These are phyloP conservation scores for Coelinius sp. DNA, from an alignment of 2,888 invertebrate species.

Conservation along the genomic window DNA sequence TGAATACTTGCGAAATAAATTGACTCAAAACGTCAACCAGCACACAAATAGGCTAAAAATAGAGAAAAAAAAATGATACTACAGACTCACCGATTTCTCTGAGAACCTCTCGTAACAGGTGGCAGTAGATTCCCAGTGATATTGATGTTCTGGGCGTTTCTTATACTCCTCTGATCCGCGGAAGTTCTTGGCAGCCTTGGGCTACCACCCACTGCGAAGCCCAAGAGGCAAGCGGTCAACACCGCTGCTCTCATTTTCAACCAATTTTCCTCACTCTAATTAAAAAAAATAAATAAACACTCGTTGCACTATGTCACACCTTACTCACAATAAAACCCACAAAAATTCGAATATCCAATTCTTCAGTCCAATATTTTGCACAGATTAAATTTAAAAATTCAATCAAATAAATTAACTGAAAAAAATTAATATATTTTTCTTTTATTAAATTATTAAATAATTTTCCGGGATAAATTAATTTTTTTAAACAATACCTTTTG, in stretches of 20 bases:
- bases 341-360: background rate
- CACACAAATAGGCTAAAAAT: background rate
- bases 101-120: slow-evolving; percentile 55
- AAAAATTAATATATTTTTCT: too few relatives aligned
- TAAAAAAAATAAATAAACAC: slow-evolving; percentile 19
- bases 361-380: background rate
- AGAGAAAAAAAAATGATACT: background rate
- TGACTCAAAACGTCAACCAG: background rate
- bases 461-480: background rate
- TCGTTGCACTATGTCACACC: slow-evolving; percentile 5
- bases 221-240: slow-evolving; percentile 61
- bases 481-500: background rate
- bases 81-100: slow-evolving; percentile 60
- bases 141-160: slow-evolving; percentile 59
- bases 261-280: slow-evolving; percentile 36
- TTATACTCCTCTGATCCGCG: slow-evolving; percentile 64
- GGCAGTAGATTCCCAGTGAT: slow-evolving; percentile 58
- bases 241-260: slow-evolving; percentile 60
- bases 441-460: too few relatives aligned
- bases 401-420: background rate
- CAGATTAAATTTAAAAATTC: background rate
- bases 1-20: too few relatives aligned
- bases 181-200: slow-evolving; percentile 66
- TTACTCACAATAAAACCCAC: background rate
- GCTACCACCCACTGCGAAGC: slow-evolving; percentile 64